Evolutionary conservation across 2,888 invertebrate genomes (phyloP), one percentile per base, ranked within the genome.

Genomic region (Lordiphosa andalusiaca): DNA sequence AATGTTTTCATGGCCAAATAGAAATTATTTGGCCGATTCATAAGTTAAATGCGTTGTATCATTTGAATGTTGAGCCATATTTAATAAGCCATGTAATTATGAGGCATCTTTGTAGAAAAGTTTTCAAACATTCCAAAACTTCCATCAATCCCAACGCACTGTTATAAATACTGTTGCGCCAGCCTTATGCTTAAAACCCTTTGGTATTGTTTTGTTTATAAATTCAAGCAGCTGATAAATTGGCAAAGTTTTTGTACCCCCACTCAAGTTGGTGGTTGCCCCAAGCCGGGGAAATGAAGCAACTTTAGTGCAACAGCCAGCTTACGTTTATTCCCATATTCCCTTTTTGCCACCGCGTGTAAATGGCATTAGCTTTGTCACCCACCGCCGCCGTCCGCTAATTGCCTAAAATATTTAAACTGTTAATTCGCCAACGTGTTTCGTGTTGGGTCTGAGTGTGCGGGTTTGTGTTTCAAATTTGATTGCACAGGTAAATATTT

Each of bases 351-450:
- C n/a, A n/a, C 19, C 4, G 7, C 9, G 25, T 19, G 25, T 19
- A 63, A 47, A 47, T 36, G 36, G 36, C 30, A 33, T 25, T 44
- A 6, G 42, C 37, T 54, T 50, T 36, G 46, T 40, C 35, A 36
- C 47, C 39, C 23, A 30, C 2, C 39, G 46, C 50, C 49, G 47
- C 50, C 47, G 61, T 63, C 52, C 66, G 51, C 74, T 80, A 80
- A 80, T 80, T 80, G 78, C 78, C 83, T 83, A 83, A 74, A 80
- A 80, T 80, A 80, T 80, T 80, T 83, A 80, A 80, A 71, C 76
- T 63, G 63, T 59, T 72, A 80, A 76, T 83, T 59, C 68, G 65
- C 60, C 16, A 42, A 52, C 44, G 36, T 59, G 64, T 57, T 19
- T 2, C 53, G 39, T 47, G 30, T 44, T 44, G 51, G 53, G 41